Conservation (phyloP, 2,797 vertebrate species). For the Parauchenoglanis ngamensis region DNA sequence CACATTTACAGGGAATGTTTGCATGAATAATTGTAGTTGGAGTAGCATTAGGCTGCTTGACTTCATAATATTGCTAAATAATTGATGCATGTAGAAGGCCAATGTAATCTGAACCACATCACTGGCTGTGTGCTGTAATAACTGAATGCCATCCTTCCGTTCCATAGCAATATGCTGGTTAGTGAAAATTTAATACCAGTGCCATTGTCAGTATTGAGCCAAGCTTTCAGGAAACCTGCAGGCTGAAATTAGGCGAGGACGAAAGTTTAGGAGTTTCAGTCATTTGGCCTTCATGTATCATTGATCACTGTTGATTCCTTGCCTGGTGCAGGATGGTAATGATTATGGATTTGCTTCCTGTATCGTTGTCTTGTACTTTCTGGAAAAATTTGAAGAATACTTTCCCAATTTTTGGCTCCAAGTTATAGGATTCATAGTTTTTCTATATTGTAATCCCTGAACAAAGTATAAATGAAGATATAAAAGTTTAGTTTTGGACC, state of each 20-base stretch:
- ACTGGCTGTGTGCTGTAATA: not conserved
- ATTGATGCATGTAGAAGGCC: constrained; percentile 26
- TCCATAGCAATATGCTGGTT: constrained; percentile 26
- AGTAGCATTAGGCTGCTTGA: not conserved
- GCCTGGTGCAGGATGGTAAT: not conserved
- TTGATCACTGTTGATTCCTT: constrained; percentile 12
- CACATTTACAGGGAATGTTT: not conserved
- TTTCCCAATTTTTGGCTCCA: not conserved
- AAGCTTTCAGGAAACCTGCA: constrained; percentile 2
- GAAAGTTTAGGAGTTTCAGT: constrained; percentile 4
- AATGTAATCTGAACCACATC: not conserved
- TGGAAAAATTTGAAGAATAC: not conserved
- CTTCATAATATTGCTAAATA: constrained; percentile 42
- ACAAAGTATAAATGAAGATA: not conserved
- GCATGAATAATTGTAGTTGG: constrained; percentile 12
- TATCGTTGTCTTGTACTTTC: not conserved
- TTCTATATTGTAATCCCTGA: not conserved
- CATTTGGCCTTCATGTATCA: constrained; percentile 38
- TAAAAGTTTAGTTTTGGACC: no score
- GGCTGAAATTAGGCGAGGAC: not conserved
- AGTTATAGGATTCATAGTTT: not conserved
- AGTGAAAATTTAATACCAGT: constrained; percentile 40
- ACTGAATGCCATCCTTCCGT: not conserved
- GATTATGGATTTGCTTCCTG: constrained; percentile 33
- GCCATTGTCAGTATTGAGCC: constrained; percentile 13